Evolutionary conservation across 2,113 vertebrate species (phyloP).

Genomic region (Nansenia antarctica): DNA sequence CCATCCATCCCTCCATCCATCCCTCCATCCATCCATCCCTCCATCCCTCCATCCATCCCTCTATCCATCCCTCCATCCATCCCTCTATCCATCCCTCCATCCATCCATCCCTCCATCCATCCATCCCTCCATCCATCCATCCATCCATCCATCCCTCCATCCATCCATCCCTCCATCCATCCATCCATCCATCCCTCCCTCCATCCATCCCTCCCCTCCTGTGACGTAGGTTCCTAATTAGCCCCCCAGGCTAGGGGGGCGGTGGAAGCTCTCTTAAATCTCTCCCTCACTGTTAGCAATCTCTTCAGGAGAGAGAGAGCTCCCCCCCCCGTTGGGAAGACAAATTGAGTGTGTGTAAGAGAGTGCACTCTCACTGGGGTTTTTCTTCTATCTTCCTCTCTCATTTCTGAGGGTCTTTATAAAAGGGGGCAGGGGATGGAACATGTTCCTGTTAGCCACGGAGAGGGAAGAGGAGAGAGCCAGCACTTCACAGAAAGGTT

Average conservation of each 20-base stretch:
- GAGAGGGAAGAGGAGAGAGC: constrained; percentile 1
- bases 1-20: too few species aligned
- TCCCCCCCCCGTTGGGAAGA: constrained; percentile 32
- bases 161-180: constrained; percentile 33
- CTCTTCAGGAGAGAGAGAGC: constrained; percentile 19
- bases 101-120: constrained; percentile 33
- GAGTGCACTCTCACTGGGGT: constrained; percentile 52
- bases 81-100: constrained; percentile 29
- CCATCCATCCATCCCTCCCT: constrained; percentile 31
- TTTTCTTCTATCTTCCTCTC: constrained; percentile 52
- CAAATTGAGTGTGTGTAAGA: constrained; percentile 55
- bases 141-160: constrained; percentile 29
- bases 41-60: constrained; percentile 34
- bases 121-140: too few species aligned
- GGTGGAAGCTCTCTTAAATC: constrained; percentile 40
- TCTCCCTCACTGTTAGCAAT: constrained; percentile 39
- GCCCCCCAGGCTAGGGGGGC: constrained; percentile 32
- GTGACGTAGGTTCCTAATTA: constrained; percentile 48
- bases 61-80: constrained; percentile 34
- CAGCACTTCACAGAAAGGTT: constrained; percentile 28
- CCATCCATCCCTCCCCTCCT: constrained; percentile 31
- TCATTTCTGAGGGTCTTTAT: constrained; percentile 45
- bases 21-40: constrained; percentile 30
- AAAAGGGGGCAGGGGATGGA: constrained; percentile 25
- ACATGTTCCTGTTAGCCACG: constrained; percentile 36